Conservation (phyloP, 1,140 invertebrate species). For the Copidosoma floridanum region DNA sequence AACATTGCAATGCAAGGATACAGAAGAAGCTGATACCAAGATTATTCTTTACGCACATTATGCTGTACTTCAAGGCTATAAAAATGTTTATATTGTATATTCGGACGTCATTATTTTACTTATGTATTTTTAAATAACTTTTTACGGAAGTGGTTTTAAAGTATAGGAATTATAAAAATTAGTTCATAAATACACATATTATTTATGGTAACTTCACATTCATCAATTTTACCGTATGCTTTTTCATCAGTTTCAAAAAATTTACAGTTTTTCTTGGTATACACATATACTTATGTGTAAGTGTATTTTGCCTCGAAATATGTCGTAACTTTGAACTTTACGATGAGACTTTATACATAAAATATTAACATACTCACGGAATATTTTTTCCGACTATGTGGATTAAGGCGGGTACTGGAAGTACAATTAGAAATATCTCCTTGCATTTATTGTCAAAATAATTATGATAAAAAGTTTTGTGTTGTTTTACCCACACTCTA, state of each 20-base stretch:
- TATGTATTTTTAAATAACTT: not conserved
- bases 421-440: not conserved
- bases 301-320: too few relatives aligned
- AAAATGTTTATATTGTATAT: not conserved
- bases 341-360: too few relatives aligned
- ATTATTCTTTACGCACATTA: not conserved
- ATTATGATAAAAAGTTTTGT: not conserved
- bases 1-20: not conserved
- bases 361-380: too few relatives aligned
- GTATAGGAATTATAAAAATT: not conserved
- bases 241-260: too few relatives aligned
- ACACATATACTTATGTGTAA: too few relatives aligned
- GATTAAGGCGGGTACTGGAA: not conserved
- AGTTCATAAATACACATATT: not conserved
- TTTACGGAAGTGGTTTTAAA: not conserved
- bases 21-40: not conserved
- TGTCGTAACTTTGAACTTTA: too few relatives aligned
- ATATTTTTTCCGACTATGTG: too few relatives aligned
- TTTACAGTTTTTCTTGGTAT: too few relatives aligned
- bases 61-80: not conserved
- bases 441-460: not conserved
- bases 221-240: too few relatives aligned
- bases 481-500: not conserved
- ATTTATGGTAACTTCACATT: not conserved
- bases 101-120: not conserved